Evolutionary conservation across 1,140 invertebrate genomes (phyloP).

Genomic region (Pararge aegeria): DNA sequence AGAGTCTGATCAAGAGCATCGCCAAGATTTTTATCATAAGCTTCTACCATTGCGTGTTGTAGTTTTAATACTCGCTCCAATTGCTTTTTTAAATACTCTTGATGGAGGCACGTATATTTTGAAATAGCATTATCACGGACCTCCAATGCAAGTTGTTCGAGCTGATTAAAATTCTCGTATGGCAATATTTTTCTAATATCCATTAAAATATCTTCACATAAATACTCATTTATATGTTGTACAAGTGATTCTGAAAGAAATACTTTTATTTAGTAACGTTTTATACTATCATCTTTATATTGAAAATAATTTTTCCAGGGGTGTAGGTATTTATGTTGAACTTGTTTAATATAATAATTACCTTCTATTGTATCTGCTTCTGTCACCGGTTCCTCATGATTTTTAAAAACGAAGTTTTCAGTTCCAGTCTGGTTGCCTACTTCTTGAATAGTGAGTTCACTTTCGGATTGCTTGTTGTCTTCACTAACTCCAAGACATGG

Average conservation of each 20-base stretch:
- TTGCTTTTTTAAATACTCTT: slow-evolving; percentile 3
- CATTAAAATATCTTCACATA: slow-evolving; percentile 33
- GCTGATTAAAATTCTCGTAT: slow-evolving; percentile 16
- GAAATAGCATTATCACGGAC: slow-evolving; percentile 32
- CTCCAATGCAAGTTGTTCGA: slow-evolving; percentile 36
- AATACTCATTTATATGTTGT: slow-evolving; percentile 40
- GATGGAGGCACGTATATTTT: neutral
- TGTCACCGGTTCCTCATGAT: too few relatives aligned
- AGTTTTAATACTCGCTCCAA: slow-evolving; percentile 10
- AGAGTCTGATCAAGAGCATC: neutral
- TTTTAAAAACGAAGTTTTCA: too few relatives aligned
- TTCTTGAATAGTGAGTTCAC: neutral
- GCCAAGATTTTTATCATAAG: slow-evolving; percentile 8
- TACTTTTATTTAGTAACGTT: too few relatives aligned
- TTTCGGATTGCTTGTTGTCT: neutral
- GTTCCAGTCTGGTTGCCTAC: neutral
- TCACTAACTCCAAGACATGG: neutral
- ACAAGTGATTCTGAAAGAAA: slow-evolving; percentile 32
- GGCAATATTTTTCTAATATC: slow-evolving; percentile 29
- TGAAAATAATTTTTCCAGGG: too few relatives aligned
- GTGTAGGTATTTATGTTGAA: too few relatives aligned
- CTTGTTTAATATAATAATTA: too few relatives aligned
- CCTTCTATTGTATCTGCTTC: too few relatives aligned
- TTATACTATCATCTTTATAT: too few relatives aligned
- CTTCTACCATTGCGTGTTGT: slow-evolving; percentile 4